These are phyloP conservation scores for Cantharis flavilabris DNA, from an alignment of 2,888 invertebrate genomes.

Conservation along the genomic window DNA sequence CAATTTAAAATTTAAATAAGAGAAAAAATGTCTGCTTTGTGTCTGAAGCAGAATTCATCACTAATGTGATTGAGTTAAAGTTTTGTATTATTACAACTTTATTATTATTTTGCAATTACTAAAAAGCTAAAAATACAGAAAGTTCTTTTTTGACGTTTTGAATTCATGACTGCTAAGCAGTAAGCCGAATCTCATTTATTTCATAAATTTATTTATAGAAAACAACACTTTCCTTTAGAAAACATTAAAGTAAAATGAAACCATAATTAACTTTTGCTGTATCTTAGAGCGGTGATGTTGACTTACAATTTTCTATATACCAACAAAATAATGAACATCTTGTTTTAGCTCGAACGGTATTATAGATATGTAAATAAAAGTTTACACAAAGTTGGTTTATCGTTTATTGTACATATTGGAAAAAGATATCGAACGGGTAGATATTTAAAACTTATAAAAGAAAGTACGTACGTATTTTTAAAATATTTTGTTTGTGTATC, in stretches of 20 bases:
- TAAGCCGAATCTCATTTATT: background rate
- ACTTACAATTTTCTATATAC: background rate
- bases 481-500: too few relatives aligned
- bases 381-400: background rate
- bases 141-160: background rate
- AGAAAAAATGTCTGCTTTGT: background rate
- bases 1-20: background rate
- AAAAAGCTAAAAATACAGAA: background rate
- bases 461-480: too few relatives aligned
- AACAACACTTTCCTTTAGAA: background rate
- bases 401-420: too few relatives aligned
- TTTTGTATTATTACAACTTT: background rate
- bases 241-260: background rate
- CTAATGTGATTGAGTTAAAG: background rate
- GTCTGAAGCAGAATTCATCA: background rate
- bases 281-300: background rate
- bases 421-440: too few relatives aligned
- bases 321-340: background rate
- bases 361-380: background rate
- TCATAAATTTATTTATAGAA: background rate
- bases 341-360: background rate
- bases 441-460: too few relatives aligned
- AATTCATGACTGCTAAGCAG: background rate
- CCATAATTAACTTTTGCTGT: background rate
- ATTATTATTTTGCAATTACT: background rate